Percentiles rank a stretch among this genome's conserved stretches.
These are phyloP conservation scores for Microcebus tavaratra DNA, from an alignment of 2,113 vertebrate genomes.

Conservation along the genomic window DNA sequence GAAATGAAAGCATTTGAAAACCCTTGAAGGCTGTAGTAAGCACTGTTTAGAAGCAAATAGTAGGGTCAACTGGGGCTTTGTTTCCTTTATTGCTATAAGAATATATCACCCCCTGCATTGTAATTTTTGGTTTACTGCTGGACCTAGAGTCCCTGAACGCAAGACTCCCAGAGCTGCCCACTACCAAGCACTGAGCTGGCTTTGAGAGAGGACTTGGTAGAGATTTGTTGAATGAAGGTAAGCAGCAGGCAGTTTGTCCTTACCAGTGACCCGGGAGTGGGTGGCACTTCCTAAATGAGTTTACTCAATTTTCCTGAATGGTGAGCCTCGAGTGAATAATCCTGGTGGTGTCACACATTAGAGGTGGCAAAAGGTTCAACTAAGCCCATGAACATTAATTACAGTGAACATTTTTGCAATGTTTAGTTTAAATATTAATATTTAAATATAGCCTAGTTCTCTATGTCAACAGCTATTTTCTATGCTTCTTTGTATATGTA, in stretches of 20 bases:
- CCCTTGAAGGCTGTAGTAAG: background rate
- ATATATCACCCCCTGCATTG: background rate
- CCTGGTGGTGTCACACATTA: background rate
- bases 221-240: background rate
- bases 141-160: background rate
- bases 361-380: background rate
- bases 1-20: conserved; percentile 32
- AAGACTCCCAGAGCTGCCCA: background rate
- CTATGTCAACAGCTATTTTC: background rate
- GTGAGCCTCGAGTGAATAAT: conserved; percentile 3
- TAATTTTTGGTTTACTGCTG: background rate
- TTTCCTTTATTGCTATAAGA: background rate
- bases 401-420: background rate
- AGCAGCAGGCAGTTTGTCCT: background rate
- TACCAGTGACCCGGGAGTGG: background rate
- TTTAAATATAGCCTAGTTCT: conserved; percentile 9
- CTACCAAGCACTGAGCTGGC: background rate
- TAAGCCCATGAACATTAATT: background rate
- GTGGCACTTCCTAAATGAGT: conserved; percentile 43
- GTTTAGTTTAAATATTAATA: conserved; percentile 39
- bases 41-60: conserved; percentile 15
- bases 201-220: background rate
- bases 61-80: background rate
- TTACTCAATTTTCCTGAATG: conserved; percentile 14
- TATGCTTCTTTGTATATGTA: background rate